A percentile compares a stretch with the other conserved stretches of the same genome.
Conservation (phyloP, 2,797 vertebrate genomes). For the Loriculus beryllinus region DNA sequence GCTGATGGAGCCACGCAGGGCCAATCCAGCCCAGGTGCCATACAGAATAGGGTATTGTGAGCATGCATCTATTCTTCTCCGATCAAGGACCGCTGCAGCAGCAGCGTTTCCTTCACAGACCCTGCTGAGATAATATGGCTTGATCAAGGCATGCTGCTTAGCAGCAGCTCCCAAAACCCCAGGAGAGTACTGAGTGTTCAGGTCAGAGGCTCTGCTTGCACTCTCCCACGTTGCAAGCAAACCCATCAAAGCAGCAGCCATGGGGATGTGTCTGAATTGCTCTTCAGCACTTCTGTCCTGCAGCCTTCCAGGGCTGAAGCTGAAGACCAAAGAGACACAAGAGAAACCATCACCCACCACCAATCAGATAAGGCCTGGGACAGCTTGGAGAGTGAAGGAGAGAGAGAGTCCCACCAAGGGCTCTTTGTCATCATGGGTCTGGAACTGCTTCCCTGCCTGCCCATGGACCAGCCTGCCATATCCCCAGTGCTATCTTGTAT, state of each 20-base stretch:
- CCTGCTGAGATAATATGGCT: neutral
- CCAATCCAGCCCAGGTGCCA: neutral
- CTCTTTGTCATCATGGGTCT: neutral
- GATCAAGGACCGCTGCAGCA: neutral
- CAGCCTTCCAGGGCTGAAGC: neutral
- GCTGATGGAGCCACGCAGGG: fast-evolving
- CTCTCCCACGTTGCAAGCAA: neutral
- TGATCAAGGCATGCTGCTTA: neutral
- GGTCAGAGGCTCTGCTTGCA: neutral
- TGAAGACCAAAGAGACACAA: neutral
- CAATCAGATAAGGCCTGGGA: neutral
- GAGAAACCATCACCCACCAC: neutral
- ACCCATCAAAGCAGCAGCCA: neutral
- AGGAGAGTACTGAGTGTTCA: neutral
- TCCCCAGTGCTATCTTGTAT: neutral
- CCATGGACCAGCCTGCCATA: neutral
- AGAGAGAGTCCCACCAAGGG: neutral
- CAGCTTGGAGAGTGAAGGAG: neutral
- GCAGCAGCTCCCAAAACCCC: neutral
- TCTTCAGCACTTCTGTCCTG: neutral
- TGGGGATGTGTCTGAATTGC: fast-evolving
- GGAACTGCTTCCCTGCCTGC: neutral
- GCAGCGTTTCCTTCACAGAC: neutral
- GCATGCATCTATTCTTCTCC: fast-evolving
- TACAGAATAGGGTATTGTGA: neutral